These are phyloP conservation scores for Avahi laniger DNA, from an alignment of 2,797 vertebrate genomes.

Conservation along the genomic window DNA sequence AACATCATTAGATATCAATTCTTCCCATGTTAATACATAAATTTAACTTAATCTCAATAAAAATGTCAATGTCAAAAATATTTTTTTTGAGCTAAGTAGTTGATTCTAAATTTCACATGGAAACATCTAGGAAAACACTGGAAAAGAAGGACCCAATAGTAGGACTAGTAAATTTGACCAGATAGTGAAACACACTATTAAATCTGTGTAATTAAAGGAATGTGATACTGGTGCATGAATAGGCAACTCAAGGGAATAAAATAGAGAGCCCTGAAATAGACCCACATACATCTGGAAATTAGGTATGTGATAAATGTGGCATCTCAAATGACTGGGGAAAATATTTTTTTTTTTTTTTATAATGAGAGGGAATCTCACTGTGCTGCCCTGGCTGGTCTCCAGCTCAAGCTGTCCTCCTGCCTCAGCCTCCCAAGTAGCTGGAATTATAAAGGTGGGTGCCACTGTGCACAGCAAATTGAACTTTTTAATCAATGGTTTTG, in stretches of 20 bases:
- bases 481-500: not conserved
- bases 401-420: not conserved
- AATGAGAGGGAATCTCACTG: not conserved
- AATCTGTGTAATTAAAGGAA: not conserved
- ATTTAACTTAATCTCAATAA: not conserved
- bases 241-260: not conserved
- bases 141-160: not conserved
- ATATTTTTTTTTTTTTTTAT: not conserved
- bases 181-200: not conserved
- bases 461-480: not conserved
- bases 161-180: not conserved
- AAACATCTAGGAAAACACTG: not conserved
- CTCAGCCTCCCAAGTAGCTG: not conserved
- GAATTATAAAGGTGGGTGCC: not conserved
- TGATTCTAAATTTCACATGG: not conserved
- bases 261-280: not conserved
- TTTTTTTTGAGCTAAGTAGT: not conserved
- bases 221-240: not conserved
- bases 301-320: not conserved
- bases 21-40: not conserved
- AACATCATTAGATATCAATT: not conserved
- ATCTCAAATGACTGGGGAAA: not conserved
- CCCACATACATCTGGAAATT: not conserved
- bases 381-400: not conserved
- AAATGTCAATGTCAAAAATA: not conserved